phyloP scores from a whole-genome alignment of 2,888 invertebrate species.

The Diaprepes abbreviatus region DNA sequence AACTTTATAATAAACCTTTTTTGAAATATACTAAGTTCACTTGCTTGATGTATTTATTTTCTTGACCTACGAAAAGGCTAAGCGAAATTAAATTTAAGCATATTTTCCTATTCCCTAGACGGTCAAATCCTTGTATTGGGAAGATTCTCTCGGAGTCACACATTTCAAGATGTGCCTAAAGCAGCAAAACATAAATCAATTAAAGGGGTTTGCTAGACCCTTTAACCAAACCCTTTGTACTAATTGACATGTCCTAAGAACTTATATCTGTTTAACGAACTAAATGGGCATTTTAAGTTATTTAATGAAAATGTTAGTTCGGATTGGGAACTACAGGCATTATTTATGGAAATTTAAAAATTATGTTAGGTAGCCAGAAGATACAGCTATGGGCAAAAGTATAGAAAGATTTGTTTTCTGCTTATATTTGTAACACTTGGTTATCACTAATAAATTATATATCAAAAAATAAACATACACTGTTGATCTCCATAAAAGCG shows the following conservation, averaged over 20 bases:
- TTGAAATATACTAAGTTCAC: not conserved
- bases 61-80: constrained; percentile 2
- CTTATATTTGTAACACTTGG: too few relatives aligned
- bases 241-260: constrained; percentile 39
- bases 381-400: too few relatives aligned
- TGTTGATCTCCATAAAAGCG: too few relatives aligned
- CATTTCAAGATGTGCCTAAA: constrained; percentile 38
- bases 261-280: not conserved
- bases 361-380: too few relatives aligned
- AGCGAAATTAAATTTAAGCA: constrained; percentile 1
- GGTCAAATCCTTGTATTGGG: not conserved
- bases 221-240: constrained; percentile 28
- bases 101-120: constrained; percentile 1
- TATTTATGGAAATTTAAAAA: too few relatives aligned
- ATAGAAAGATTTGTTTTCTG: too few relatives aligned
- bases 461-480: too few relatives aligned
- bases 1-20: too few relatives aligned
- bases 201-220: constrained; percentile 31
- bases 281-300: not conserved
- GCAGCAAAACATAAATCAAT: constrained; percentile 45
- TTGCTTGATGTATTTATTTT: not conserved
- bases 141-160: constrained; percentile 22
- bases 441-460: too few relatives aligned
- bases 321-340: too few relatives aligned
- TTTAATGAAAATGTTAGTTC: not conserved